phyloP scores from a whole-genome alignment of 2,113 vertebrate species.

The Spea multiplicata region DNA sequence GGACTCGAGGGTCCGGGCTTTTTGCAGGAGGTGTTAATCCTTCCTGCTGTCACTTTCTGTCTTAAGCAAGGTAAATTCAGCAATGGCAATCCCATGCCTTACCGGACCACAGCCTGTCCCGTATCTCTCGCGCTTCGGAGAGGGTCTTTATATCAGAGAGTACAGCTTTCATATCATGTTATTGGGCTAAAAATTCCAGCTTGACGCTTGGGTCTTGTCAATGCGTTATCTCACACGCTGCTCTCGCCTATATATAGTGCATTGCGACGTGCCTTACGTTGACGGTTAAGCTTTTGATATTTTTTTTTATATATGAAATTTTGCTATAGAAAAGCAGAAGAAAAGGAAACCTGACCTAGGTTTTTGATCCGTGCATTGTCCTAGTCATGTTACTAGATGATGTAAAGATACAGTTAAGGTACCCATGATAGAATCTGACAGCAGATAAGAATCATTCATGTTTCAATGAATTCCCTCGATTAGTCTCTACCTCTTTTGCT shows the following conservation, averaged over 20 bases:
- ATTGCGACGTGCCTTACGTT: neutral
- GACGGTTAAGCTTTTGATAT: too few relatives aligned
- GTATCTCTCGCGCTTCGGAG: slow-evolving; percentile 11
- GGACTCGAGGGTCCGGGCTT: slow-evolving; percentile 2
- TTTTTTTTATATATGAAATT: too few relatives aligned
- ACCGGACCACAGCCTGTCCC: slow-evolving; percentile 3
- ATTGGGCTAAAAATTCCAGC: slow-evolving; percentile 11
- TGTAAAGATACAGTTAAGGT: too few relatives aligned
- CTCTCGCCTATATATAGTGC: slow-evolving; percentile 19
- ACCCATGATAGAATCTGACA: too few relatives aligned
- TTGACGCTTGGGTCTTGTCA: slow-evolving; percentile 15
- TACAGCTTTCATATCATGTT: neutral
- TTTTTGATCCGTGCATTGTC: too few relatives aligned
- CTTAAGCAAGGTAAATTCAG: slow-evolving; percentile 36
- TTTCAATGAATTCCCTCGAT: too few relatives aligned
- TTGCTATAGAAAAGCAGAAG: too few relatives aligned
- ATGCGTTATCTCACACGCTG: slow-evolving; percentile 2
- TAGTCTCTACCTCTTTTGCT: too few relatives aligned
- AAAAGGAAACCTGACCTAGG: too few relatives aligned
- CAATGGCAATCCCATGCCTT: slow-evolving; percentile 6
- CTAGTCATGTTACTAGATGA: too few relatives aligned
- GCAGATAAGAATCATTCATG: too few relatives aligned
- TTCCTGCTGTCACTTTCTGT: slow-evolving; percentile 31
- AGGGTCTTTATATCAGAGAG: neutral
- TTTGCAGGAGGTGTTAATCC: slow-evolving; percentile 37